Evolutionary conservation across 2,797 vertebrate species (phyloP), one percentile per base, ranked within the genome.

Genomic region (Neosilurus hyrtlii): DNA sequence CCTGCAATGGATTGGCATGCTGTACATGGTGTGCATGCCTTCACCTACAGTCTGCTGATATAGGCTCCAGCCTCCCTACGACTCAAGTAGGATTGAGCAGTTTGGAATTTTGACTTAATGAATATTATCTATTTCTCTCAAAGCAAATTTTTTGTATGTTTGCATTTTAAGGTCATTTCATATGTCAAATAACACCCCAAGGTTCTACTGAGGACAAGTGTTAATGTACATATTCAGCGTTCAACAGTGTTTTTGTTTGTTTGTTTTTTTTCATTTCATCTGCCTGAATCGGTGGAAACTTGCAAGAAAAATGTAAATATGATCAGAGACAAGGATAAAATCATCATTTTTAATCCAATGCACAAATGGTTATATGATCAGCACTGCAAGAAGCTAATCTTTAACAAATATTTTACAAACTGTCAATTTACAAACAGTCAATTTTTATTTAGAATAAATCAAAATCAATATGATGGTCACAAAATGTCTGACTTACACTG

Each of bases 181-280:
- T 6, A 70, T 67, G 15, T n/a, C 4, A 51, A 0, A 71, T 6
- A 51, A 51, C 5, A 71, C 4, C n/a, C 18, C 20, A 49, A 70
- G 20, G 43, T 24, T 24, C 43, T 51, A 71, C 37, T 35, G 63
- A 67, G 12, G 43, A 1, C 43, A 51, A n/a, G 12, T 24, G 22
- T 52, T 71, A 15, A 71, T 57, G 26, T 30, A 30, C 30, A 30
- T 74, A 74, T 57, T 74, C 72, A 74, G 24, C 70, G 24, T 26
- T 52, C 22, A 72, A 30, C 1, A 0, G 51, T 74, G 16, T 56
- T 73, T 73, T 30, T 30, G 30, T 30, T 30, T 30, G 1, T 30
- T 1, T 30, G 1, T 71, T 73, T 73, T 54, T 54, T 54, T 57
- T 57, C 5, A 4, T 16, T 16, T 16, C 26, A 74, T 30, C 4